Conservation (phyloP, 2,888 invertebrate genomes). For the Ochropacha duplaris region DNA sequence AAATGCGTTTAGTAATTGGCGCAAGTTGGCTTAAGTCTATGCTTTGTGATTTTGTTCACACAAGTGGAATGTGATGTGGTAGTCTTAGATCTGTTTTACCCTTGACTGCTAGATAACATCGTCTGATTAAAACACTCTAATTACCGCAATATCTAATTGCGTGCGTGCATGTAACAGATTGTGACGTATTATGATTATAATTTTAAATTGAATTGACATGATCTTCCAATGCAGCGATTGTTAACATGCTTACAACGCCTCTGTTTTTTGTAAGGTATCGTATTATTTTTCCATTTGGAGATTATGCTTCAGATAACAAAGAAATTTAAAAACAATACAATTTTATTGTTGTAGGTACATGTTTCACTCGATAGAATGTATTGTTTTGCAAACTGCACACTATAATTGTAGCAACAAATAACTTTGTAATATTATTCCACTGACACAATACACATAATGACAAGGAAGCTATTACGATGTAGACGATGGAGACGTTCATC, state of each 20-base stretch:
- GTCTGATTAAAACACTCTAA: neutral
- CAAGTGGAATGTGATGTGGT: neutral
- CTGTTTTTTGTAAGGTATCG: neutral
- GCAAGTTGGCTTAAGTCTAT: neutral
- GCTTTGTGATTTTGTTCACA: too few species aligned
- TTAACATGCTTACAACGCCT: neutral
- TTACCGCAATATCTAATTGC: neutral
- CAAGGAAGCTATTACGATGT: constrained; percentile 15
- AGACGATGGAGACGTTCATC: constrained; percentile 17
- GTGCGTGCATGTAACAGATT: neutral
- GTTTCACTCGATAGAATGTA: neutral
- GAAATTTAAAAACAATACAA: too few species aligned
- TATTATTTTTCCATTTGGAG: too few species aligned
- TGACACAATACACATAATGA: constrained; percentile 13
- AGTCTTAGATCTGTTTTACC: neutral
- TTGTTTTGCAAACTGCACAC: neutral
- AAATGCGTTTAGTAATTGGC: too few species aligned
- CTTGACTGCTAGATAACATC: neutral
- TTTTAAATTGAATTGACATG: neutral
- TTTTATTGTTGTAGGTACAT: neutral
- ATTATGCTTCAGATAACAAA: too few species aligned
- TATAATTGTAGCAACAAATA: neutral
- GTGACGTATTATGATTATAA: neutral
- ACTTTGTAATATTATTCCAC: neutral
- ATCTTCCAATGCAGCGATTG: neutral